Evolutionary conservation across 2,113 vertebrate genomes (phyloP).

Genomic region (Eubucco bourcierii): DNA sequence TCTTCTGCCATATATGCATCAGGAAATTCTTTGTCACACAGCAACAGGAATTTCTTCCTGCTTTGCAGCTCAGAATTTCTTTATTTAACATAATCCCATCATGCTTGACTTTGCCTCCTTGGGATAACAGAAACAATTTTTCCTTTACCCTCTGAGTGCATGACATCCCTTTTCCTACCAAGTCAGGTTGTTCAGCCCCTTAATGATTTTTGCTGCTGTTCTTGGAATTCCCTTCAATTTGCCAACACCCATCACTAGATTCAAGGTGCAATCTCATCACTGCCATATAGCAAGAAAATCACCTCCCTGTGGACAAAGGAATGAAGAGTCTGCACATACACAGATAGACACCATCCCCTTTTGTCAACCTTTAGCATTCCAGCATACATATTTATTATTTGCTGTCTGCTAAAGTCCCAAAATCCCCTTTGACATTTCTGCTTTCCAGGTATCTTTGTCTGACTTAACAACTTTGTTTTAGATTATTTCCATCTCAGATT

Average conservation of each 20-base stretch:
- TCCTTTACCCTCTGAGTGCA: background rate
- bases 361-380: constrained; percentile 26
- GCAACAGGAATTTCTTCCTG: background rate
- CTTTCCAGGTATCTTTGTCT: constrained; percentile 63
- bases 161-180: constrained; percentile 22
- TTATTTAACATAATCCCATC: constrained; percentile 11
- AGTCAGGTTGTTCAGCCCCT: background rate
- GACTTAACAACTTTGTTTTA: constrained; percentile 47
- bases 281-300: background rate
- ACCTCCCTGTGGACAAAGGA: constrained; percentile 29
- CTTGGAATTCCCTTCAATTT: constrained; percentile 57
- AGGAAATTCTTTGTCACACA: background rate
- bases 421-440: constrained; percentile 48
- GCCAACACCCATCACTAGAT: constrained; percentile 55
- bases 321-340: background rate
- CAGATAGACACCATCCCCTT: constrained; percentile 19
- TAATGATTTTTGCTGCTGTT: constrained; percentile 62
- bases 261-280: constrained; percentile 7
- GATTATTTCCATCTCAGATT: constrained; percentile 55
- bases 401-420: constrained; percentile 30
- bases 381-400: constrained; percentile 29
- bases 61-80: background rate
- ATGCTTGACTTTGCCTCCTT: background rate
- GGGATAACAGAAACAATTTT: constrained; percentile 14
- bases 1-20: background rate